Percentiles rank a stretch among this genome's conserved stretches.
Conservation (phyloP, 2,113 vertebrate species). For the Centropus bengalensis region DNA sequence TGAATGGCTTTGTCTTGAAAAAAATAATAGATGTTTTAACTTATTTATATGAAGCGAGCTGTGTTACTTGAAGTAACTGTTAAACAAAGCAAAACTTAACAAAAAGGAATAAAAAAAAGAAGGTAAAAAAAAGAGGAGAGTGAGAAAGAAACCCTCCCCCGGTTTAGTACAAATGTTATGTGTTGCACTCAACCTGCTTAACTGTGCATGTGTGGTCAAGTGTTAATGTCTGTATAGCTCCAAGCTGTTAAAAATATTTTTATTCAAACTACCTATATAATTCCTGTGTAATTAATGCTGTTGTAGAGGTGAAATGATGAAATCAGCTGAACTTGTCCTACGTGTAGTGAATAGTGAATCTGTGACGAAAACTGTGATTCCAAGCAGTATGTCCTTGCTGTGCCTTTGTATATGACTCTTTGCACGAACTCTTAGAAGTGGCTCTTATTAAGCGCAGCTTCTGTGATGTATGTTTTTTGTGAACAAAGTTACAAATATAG, state of each 20-base stretch:
- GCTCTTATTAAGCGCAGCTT: conserved; percentile 86
- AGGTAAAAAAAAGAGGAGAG: not conserved
- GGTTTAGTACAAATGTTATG: conserved; percentile 86
- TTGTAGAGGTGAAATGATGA: conserved; percentile 87
- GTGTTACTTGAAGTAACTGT: conserved; percentile 91
- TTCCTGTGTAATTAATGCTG: conserved; percentile 90
- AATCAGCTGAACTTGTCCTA: conserved; percentile 87
- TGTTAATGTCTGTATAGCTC: conserved; percentile 92
- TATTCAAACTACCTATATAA: conserved; percentile 86
- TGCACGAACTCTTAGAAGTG: conserved; percentile 88
- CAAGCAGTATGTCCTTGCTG: conserved; percentile 89
- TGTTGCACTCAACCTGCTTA: conserved; percentile 88
- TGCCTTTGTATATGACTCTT: conserved; percentile 89
- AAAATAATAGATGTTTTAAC: conserved; percentile 92
- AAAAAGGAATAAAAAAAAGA: conserved; percentile 34
- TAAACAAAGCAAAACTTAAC: conserved; percentile 64
- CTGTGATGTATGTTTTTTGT: conserved; percentile 85
- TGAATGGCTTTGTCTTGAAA: conserved; percentile 89
- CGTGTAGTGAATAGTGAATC: conserved; percentile 90
- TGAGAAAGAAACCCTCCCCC: conserved; percentile 54
- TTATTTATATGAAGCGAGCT: conserved; percentile 92
- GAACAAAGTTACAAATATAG: conserved; percentile 86
- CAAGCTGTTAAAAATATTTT: conserved; percentile 90
- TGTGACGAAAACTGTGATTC: conserved; percentile 87
- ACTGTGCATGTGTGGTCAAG: conserved; percentile 91